A percentile compares a stretch with the other conserved stretches of the same genome.
phyloP scores from a whole-genome alignment of 2,113 vertebrate species.

The Poicephalus meyeri region DNA sequence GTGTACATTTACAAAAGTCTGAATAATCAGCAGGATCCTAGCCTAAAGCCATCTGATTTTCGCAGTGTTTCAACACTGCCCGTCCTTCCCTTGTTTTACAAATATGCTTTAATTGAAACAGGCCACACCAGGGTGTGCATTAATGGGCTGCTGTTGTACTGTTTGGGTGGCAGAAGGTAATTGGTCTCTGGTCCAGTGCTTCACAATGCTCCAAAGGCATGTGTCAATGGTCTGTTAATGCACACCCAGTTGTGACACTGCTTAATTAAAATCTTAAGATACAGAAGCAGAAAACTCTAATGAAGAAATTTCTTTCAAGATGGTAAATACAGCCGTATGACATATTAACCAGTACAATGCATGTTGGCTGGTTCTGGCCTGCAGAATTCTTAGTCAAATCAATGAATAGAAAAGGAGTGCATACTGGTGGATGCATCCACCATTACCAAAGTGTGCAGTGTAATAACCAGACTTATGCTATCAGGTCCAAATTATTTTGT shows the following conservation, averaged over 20 bases:
- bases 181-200: slow-evolving; percentile 60
- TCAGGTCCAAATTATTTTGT: not conserved
- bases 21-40: slow-evolving; percentile 14
- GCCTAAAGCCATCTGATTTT: slow-evolving; percentile 5
- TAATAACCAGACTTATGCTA: not conserved
- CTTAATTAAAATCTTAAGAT: slow-evolving; percentile 61
- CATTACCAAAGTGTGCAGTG: too few relatives aligned
- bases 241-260: slow-evolving; percentile 57
- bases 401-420: not conserved
- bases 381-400: not conserved
- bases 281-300: slow-evolving; percentile 38
- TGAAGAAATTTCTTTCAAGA: slow-evolving; percentile 28
- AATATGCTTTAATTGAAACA: slow-evolving; percentile 49
- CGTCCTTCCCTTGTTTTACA: not conserved
- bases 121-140: slow-evolving; percentile 36
- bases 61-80: not conserved
- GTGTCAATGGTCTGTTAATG: slow-evolving; percentile 24
- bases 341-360: not conserved
- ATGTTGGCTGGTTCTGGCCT: not conserved
- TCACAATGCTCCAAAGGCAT: slow-evolving; percentile 49
- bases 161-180: slow-evolving; percentile 58
- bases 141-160: slow-evolving; percentile 25
- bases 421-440: not conserved
- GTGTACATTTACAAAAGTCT: not conserved
- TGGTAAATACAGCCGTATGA: not conserved